Percentiles rank a stretch among this genome's conserved stretches.
Conservation (phyloP, 2,797 vertebrate species). For the Pantherophis alleghaniensis region DNA sequence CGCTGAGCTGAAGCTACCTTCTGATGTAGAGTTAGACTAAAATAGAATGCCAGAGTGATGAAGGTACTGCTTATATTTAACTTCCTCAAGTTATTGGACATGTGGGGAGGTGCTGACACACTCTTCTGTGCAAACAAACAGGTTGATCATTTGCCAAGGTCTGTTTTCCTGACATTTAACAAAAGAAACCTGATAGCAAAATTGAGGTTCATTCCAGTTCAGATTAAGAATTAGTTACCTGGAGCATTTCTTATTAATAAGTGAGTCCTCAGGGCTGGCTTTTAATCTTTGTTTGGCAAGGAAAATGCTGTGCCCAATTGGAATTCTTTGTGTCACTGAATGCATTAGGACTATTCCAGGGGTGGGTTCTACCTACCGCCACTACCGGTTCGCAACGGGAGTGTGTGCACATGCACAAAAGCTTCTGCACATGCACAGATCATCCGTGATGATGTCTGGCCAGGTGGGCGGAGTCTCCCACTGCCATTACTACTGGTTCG, state of each 20-base stretch:
- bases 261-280: slow-evolving; percentile 29
- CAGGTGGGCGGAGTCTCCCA: no score
- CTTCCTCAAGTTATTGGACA: slow-evolving; percentile 37
- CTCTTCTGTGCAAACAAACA: slow-evolving; percentile 32
- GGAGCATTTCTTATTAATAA: slow-evolving; percentile 44
- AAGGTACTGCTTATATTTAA: slow-evolving; percentile 56
- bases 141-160: slow-evolving; percentile 42
- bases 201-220: slow-evolving; percentile 1
- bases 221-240: background rate
- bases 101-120: slow-evolving; percentile 37
- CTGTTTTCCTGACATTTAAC: slow-evolving; percentile 26
- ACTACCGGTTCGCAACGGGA: no score
- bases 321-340: slow-evolving; percentile 10
- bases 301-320: slow-evolving; percentile 24
- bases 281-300: slow-evolving; percentile 26
- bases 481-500: no score
- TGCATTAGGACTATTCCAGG: slow-evolving; percentile 6
- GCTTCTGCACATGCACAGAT: no score
- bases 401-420: no score
- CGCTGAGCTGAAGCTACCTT: slow-evolving; percentile 60
- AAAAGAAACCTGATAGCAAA: background rate
- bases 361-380: no score
- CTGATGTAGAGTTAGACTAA: slow-evolving; percentile 67
- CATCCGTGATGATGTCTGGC: no score
- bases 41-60: slow-evolving; percentile 70